Evolutionary conservation across 2,113 vertebrate species (phyloP).

Genomic region (Oreocharis arfaki): DNA sequence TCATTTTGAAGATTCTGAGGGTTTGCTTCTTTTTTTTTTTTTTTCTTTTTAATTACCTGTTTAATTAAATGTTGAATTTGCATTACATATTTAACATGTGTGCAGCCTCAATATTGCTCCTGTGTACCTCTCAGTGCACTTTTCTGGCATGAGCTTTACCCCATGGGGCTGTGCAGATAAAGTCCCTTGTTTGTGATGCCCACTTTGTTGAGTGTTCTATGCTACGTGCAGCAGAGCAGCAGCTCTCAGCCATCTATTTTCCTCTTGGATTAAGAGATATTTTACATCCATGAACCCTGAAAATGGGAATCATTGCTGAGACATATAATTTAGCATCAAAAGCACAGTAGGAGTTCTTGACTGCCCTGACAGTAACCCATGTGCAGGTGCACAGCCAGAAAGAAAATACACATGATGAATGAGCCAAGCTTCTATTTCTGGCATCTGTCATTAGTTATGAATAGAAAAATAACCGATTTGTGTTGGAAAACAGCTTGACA

Average conservation of each 20-base stretch:
- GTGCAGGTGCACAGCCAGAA: neutral
- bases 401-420: neutral
- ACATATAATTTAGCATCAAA: neutral
- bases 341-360: neutral
- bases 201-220: neutral
- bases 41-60: neutral
- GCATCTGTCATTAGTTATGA: neutral
- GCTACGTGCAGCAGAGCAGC: neutral
- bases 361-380: neutral
- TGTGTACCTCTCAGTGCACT: neutral
- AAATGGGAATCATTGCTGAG: neutral
- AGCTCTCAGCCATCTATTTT: neutral
- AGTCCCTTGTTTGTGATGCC: too few species aligned
- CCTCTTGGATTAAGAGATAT: neutral
- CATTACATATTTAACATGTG: neutral
- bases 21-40: accelerated
- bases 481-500: neutral
- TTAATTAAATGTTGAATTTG: too few species aligned
- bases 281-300: neutral
- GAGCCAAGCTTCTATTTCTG: neutral
- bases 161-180: accelerated
- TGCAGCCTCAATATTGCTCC: neutral
- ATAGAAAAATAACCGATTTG: neutral
- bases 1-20: neutral
- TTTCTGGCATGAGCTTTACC: neutral